A percentile compares a stretch with the other conserved stretches of the same genome.
phyloP scores from a whole-genome alignment of 2,888 invertebrate genomes.

The Lithophane socia region DNA sequence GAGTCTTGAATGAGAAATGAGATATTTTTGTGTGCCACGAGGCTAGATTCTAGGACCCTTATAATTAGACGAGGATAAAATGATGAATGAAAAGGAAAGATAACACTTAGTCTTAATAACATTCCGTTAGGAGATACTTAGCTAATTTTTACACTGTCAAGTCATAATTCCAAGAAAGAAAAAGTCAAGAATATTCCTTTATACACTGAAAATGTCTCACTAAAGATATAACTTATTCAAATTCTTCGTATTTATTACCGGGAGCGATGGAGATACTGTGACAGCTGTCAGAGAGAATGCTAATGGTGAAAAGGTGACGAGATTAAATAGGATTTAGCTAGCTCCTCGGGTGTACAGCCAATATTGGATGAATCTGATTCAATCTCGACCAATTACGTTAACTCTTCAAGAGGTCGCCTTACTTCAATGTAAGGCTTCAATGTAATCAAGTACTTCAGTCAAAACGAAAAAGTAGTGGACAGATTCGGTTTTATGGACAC shows the following conservation, averaged over 20 bases:
- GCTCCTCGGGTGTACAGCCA: neutral
- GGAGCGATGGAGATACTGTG: neutral
- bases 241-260: constrained; percentile 29
- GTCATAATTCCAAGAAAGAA: neutral
- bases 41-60: neutral
- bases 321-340: constrained; percentile 11
- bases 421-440: too few relatives aligned
- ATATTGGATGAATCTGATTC: constrained; percentile 16
- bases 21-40: neutral
- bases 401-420: constrained; percentile 4
- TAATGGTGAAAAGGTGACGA: constrained; percentile 19
- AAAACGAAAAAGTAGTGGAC: constrained; percentile 6
- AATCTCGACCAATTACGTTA: constrained; percentile 39
- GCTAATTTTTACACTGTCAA: neutral
- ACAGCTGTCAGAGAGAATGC: constrained; percentile 24
- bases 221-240: constrained; percentile 8
- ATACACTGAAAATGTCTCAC: neutral
- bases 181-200: neutral
- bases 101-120: neutral
- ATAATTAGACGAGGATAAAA: neutral
- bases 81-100: neutral
- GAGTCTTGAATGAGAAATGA: too few relatives aligned
- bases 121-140: neutral
- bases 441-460: constrained; percentile 11
- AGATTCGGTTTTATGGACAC: neutral